Conservation (phyloP, 2,797 vertebrate species). For the Cirrhinus mrigala region DNA sequence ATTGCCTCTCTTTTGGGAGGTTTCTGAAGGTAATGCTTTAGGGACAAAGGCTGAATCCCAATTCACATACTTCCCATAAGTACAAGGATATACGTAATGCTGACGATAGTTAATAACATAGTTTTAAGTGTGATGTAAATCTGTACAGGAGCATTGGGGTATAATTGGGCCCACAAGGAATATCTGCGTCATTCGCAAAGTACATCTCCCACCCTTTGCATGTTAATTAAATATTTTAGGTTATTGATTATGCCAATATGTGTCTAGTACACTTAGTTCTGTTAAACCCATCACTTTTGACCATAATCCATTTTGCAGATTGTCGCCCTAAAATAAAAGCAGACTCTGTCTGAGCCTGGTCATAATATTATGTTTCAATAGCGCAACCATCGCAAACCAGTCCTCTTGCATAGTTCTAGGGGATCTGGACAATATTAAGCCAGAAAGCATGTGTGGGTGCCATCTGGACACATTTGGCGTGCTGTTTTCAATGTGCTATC, state of each 20-base stretch:
- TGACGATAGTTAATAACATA: conserved; percentile 16
- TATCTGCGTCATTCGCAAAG: not conserved
- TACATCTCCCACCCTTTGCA: not conserved
- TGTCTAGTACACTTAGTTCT: not conserved
- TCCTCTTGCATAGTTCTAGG: not conserved
- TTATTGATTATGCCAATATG: conserved; percentile 7
- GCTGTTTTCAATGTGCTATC: not conserved
- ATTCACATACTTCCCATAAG: conserved; percentile 5
- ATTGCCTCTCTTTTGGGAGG: conserved; percentile 46
- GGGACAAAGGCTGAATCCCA: conserved; percentile 23
- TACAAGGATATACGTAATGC: conserved; percentile 21
- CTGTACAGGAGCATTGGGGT: not conserved
- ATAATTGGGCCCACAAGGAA: conserved; percentile 27
- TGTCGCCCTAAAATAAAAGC: not conserved
- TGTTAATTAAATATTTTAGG: conserved; percentile 1
- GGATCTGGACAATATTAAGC: not conserved
- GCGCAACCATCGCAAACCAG: not conserved
- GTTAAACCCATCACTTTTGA: not conserved
- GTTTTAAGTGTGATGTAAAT: conserved; percentile 27
- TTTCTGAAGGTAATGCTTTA: conserved; percentile 23
- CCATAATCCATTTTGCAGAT: not conserved
- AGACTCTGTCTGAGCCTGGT: not conserved
- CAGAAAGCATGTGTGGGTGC: conserved; percentile 9
- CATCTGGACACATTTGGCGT: conserved; percentile 16
- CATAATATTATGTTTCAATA: conserved; percentile 1